Percentiles rank a stretch among this genome's conserved stretches.
phyloP scores from a whole-genome alignment of 2,888 invertebrate species.

The Eilema caniola region DNA sequence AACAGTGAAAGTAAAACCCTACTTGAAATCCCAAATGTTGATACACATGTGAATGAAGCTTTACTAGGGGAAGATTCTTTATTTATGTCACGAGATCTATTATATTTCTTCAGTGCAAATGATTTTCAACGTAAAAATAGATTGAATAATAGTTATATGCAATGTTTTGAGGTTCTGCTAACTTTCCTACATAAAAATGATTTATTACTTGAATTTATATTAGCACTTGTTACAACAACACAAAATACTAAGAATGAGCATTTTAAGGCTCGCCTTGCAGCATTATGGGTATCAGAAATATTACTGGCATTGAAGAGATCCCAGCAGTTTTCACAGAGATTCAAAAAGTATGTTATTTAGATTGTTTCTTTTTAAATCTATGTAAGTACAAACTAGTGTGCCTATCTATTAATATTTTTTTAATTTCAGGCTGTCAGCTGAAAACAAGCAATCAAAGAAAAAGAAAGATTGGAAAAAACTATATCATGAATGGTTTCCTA shows the following conservation, averaged over 20 bases:
- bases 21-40: constrained; percentile 59
- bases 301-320: constrained; percentile 75
- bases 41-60: constrained; percentile 60
- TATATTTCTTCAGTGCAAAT: constrained; percentile 61
- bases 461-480: constrained; percentile 68
- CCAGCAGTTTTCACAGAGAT: constrained; percentile 64
- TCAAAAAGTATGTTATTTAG: constrained; percentile 62
- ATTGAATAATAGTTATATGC: constrained; percentile 66
- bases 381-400: neutral
- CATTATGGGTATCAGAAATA: constrained; percentile 86
- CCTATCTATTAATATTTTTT: neutral
- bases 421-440: constrained; percentile 62
- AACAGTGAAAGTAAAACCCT: constrained; percentile 64
- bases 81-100: constrained; percentile 72
- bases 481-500: constrained; percentile 78
- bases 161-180: constrained; percentile 86
- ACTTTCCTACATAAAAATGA: constrained; percentile 83
- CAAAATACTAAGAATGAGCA: constrained; percentile 61
- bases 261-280: constrained; percentile 73
- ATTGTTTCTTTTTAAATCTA: neutral
- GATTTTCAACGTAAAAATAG: constrained; percentile 57
- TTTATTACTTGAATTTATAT: constrained; percentile 78
- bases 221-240: constrained; percentile 76
- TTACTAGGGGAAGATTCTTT: constrained; percentile 71
- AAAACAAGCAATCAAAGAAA: constrained; percentile 56